Evolutionary conservation across 2,888 invertebrate genomes (phyloP), one percentile per base, ranked within the genome.

Genomic region (Drosophila siamana): DNA sequence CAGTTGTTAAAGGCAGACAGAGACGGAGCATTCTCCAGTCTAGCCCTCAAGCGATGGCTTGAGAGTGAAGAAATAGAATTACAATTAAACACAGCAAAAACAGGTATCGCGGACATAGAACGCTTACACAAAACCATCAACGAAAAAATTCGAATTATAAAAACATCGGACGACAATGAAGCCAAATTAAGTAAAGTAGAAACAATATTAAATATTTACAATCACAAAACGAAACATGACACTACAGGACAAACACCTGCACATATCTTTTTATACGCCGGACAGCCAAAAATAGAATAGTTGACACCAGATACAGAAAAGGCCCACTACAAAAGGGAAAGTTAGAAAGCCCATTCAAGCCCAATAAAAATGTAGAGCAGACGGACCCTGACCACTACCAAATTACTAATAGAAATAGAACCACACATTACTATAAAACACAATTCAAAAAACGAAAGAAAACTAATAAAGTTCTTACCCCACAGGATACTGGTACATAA

Each of bases 11-110:
- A 47, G 11, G 47, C 47, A 30, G 47, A 47, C 9, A 8, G 47
- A 48, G 47, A 48, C 11, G 44, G 47, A 11, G 47, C 47, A 48
- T 33, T 48, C n/a, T 33, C 47, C 33, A 48, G 47, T 19, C 16
- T 48, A 33, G 33, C 33, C 1, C 19, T 33, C 33, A 48, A 48
- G 7, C 19, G 43, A 24, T 43, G 43, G 43, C 43, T 43, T n/a
- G 43, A 43, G 24, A 43, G 22, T 24, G 43, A 47, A 15, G 47
- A n/a, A 11, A n/a, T 47, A 19, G 30, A 47, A 11, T 4, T 47
- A 30, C 19, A 47, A n/a, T 5, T 47, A 4, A 47, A 47, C 6
- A 48, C 47, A n/a, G 13, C 33, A 33, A 33, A 33, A 33, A 33
- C 47, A 48, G 47, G 47, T 2, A 9, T 46, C 1, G 46, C 46